Evolutionary conservation across 2,888 invertebrate species (phyloP), one percentile per base, ranked within the genome.

Genomic region (Eristalinus aeneus): DNA sequence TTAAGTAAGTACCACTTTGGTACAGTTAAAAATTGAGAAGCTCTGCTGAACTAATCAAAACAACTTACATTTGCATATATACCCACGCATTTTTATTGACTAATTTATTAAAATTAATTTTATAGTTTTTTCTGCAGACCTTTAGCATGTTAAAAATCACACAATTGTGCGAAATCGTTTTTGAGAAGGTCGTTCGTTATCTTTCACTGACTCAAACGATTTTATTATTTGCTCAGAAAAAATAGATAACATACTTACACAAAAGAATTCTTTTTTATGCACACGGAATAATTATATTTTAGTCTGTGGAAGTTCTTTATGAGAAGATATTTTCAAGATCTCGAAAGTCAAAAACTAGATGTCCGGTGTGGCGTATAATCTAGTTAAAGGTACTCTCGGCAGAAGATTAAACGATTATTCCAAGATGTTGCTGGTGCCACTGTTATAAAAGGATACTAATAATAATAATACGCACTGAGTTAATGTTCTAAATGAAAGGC

Each of bases 101-200:
- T n/a, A n/a, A n/a, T n/a, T n/a, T n/a, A n/a, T n/a, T n/a, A n/a
- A n/a, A n/a, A n/a, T n/a, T n/a, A n/a, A n/a, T n/a, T 16, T 5
- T 46, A 8, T 46, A 46, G 4, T 16, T 46, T 5, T 39, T n/a
- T 4, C 16, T 46, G 8, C 8, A 5, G 39, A 6, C n/a, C 2
- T 46, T 46, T 2, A 46, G 1, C 16, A 68, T 78, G 73, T 61
- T 72, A 68, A 77, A 78, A 73, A 53, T 63, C 67, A 32, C 67
- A 77, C 39, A 56, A 61, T 31, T 46, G 27, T 56, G 31, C 31
- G 34, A 65, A 78, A 12, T 65, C 79, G 79, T 60, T 68, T 73
- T 82, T 74, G 83, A 64, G 83, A 83, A 83, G 83, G 83, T 78
- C 83, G 83, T 78, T 74, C 32, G 73, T 65, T 83, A 83, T 83